These are phyloP conservation scores for Drosophila multiciliata DNA, from an alignment of 2,888 invertebrate genomes.

Conservation along the genomic window DNA sequence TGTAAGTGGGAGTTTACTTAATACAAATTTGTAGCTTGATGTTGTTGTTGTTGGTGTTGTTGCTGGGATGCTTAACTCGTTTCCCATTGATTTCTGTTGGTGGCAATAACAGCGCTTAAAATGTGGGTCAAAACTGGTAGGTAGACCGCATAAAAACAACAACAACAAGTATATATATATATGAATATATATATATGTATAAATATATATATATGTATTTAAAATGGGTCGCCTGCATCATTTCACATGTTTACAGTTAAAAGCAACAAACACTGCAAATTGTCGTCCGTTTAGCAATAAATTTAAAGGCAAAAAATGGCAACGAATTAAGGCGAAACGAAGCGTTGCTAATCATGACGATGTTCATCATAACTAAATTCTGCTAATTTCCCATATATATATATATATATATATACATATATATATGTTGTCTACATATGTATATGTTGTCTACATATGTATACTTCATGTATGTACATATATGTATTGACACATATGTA, in stretches of 20 bases:
- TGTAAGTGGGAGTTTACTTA: conserved; percentile 71
- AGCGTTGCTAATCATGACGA: conserved; percentile 51
- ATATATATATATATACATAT: too few relatives aligned
- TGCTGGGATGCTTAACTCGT: conserved; percentile 60
- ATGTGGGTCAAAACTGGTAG: conserved; percentile 74
- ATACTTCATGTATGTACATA: background rate
- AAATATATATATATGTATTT: background rate
- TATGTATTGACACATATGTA: conserved; percentile 46
- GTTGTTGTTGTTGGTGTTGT: conserved; percentile 38
- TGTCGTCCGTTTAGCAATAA: conserved; percentile 63
- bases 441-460: conserved; percentile 2
- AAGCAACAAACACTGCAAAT: conserved; percentile 45
- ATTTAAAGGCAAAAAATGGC: conserved; percentile 54
- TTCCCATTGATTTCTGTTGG: conserved; percentile 54
- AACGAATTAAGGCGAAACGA: conserved; percentile 45
- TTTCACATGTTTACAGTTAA: conserved; percentile 69
- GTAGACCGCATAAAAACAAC: conserved; percentile 39
- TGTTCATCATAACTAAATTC: conserved; percentile 46
- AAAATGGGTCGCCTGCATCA: conserved; percentile 55
- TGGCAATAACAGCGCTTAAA: conserved; percentile 42
- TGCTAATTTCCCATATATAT: conserved; percentile 40
- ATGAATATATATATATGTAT: background rate
- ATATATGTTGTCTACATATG: conserved; percentile 5
- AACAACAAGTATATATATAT: conserved; percentile 10
- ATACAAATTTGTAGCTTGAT: conserved; percentile 36